Conservation (phyloP, 2,888 invertebrate species). For the Eugnorisma glareosa region DNA sequence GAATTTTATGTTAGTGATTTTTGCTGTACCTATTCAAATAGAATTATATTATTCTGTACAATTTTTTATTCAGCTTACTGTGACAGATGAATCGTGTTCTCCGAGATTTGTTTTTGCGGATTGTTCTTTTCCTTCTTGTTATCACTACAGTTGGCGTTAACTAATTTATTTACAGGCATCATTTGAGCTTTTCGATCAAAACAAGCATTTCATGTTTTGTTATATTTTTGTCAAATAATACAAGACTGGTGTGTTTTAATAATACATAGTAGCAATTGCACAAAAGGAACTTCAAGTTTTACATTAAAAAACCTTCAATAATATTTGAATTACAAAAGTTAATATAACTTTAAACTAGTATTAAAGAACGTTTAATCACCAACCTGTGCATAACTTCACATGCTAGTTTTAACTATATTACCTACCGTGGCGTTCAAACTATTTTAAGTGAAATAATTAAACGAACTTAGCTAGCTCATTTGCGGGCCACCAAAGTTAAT, state of each 20-base stretch:
- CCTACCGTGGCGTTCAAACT: slow-evolving; percentile 35
- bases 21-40: background rate
- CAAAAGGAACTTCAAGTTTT: no score
- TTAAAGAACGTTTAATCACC: slow-evolving; percentile 3
- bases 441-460: slow-evolving; percentile 66
- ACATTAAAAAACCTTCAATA: background rate
- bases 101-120: background rate
- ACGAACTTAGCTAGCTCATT: slow-evolving; percentile 79
- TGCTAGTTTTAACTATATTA: slow-evolving; percentile 34
- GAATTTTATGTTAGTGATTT: slow-evolving; percentile 3
- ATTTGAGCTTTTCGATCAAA: background rate
- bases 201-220: background rate
- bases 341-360: background rate
- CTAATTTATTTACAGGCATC: background rate
- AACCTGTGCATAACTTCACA: slow-evolving; percentile 12
- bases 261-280: background rate
- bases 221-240: background rate
- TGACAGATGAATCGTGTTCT: background rate
- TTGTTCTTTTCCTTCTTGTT: background rate
- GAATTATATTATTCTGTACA: background rate
- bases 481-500: slow-evolving; percentile 77
- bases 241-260: background rate
- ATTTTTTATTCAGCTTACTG: background rate
- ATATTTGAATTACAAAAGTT: background rate
- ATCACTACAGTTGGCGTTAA: background rate